These are phyloP conservation scores for Papilio aristodemus DNA, from an alignment of 1,140 invertebrate genomes.

Conservation along the genomic window DNA sequence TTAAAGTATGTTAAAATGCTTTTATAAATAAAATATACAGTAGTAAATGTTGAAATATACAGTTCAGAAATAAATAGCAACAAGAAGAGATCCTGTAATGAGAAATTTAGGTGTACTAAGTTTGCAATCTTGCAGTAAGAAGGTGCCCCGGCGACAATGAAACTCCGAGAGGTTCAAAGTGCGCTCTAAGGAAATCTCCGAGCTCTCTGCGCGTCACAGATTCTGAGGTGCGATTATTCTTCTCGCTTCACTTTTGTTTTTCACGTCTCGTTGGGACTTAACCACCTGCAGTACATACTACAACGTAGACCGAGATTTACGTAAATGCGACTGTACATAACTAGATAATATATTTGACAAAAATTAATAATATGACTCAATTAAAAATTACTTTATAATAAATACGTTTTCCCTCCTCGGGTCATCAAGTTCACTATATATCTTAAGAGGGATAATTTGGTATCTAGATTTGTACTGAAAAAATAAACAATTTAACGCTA, in stretches of 20 bases:
- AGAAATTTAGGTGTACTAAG: background rate
- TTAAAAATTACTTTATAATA: too few species aligned
- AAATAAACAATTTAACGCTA: too few species aligned
- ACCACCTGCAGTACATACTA: background rate
- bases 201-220: background rate
- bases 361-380: too few species aligned
- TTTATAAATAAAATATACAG: too few species aligned
- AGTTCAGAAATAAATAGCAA: background rate
- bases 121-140: background rate
- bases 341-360: too few species aligned
- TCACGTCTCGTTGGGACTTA: background rate
- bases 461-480: too few species aligned
- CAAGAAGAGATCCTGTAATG: background rate
- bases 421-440: too few species aligned
- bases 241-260: background rate
- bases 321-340: too few species aligned
- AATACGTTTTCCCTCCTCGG: too few species aligned
- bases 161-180: background rate
- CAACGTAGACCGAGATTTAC: background rate
- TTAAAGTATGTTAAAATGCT: too few species aligned
- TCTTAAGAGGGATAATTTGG: too few species aligned
- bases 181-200: constrained; percentile 6
- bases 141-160: background rate
- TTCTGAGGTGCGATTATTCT: constrained; percentile 12
- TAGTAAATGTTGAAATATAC: too few species aligned